Evolutionary conservation across 2,888 invertebrate genomes (phyloP), one percentile per base, ranked within the genome.

Genomic region (Adelphocoris suturalis): DNA sequence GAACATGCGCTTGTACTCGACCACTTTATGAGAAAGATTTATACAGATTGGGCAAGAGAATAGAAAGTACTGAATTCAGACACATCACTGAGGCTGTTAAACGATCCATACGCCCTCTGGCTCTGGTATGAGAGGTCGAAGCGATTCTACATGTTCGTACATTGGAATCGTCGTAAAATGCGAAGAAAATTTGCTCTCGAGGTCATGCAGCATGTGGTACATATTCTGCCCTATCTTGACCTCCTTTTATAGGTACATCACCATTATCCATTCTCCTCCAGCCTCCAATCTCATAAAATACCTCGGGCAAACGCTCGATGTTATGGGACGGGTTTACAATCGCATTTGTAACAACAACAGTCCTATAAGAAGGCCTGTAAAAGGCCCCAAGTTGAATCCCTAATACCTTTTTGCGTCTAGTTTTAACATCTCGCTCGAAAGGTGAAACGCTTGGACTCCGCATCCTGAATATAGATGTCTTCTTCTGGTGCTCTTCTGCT

Each of bases 301-400:
- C 46, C 46, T 23, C 19, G 1, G 23, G 23, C 68, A 68, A 68
- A 68, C 23, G 27, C 81, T 23, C 27, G 48, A 52, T 82, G 82
- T 82, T 82, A 82, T 82, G 52, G 82, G 82, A 82, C 82, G 82
- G 47, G 82, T 82, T 80, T 52, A 52, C 82, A 52, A 14, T 23
- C 82, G 82, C 82, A 82, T 82, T 82, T 82, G 82, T 82, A 23
- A 81, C 75, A 5, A 52, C 57, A 68, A 68, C 68, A 68, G 68
- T 27, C 68, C 68, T 68, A 68, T 61, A 61, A 61, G 61, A 61
- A 16, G 61, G 14, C 16, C 11, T 61, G 68, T 12, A 37, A 68
- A 68, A 14, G 68, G 13, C 68, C 19, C 23, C 68, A 7, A 57
- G n/a, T 68, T 19, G 23, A 68, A 23, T 23, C 23, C 68, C 1